Base-by-base conservation (phyloP, 1,140 invertebrate genomes). In the Drosophila tani region DNA sequence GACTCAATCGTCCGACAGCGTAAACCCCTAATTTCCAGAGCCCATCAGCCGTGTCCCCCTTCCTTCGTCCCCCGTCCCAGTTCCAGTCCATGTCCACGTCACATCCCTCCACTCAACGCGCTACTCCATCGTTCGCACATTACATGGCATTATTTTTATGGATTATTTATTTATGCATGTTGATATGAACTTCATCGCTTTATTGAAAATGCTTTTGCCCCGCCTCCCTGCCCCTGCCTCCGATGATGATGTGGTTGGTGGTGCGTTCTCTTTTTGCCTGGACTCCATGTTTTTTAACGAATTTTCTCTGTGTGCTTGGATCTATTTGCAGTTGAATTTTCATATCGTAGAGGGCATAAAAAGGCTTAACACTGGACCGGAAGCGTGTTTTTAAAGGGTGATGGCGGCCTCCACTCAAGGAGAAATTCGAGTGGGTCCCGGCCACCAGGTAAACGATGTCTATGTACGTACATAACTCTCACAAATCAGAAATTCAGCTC, bases 341-440 rank as follows among this genome's bases (percentile, higher is more conserved):
- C 85, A 90, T 85, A 90, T 91, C 79, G 83, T 83, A 92, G 74
- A 79, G 88, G 91, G 91, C 91, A 91, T 91, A 91, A 92, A 92
- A 92, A 92, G 90, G 91, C 91, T 92, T 92, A 92, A 92, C 91
- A 92, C 91, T 92, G 91, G 91, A 92, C 91, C 88, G 91, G 91
- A 92, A 92, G 84, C 83, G 91, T 92, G 91, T 91, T 91, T 90
- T 92, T 92, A 92, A 92, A 92, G 92, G 91, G 91, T 93, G 91
- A 93, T 93, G 92, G 92, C 92, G 93, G 94, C 95, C 93, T 94
- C 96, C 93, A 97, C 97, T 93, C 97, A 98, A 94, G 97, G 97
- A 93, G 97, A 98, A 95, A 99, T 99, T 93, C 95, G 98, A 95
- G 97, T 98, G 94, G 98, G 98, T 94, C 96, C 97, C 93, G 97